Base-by-base conservation (phyloP, 2,797 vertebrate species). In the Decapterus maruadsi region DNA sequence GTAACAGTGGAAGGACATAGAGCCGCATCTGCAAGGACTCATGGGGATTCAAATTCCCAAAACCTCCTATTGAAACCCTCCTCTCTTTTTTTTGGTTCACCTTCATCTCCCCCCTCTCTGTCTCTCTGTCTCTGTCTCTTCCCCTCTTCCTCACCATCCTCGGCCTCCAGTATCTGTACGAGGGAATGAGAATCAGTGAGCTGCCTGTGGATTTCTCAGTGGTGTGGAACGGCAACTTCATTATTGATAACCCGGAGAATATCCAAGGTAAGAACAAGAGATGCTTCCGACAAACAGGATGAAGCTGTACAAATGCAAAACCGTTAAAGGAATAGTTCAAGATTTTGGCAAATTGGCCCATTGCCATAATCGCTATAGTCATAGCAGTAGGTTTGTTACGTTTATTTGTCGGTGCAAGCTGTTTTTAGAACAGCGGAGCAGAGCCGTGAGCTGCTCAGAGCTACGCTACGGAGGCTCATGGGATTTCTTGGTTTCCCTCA, bases 151-250 rank as follows among this genome's bases (percentile, higher is more conserved):
- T 56, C 67, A 2, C 68, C 68, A 46, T 70, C 59, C 53, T 61
- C 17, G 67, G 55, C 63, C 72, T 90, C 56, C 75, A 99, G 98
- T 99, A 99, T 90, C 92, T 96, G 65, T 99, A 99, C 0, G 98
- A 99, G 0, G 97, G 97, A 50, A 97, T 96, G 96, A 98, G 97
- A 87, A 96, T 98, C 89, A 99, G 97, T 81, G 97, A 97, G 93
- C 89, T 99, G 80, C 96, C 97, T 0, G 97, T 99, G 92, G 97
- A 99, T 92, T 99, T 99, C 55, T 98, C 98, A 0, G 98, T 99
- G 85, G 97, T 99, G 56, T 99, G 98, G 98, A 99, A 99, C 0
- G 98, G 98, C 79, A 99, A 99, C 91, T 99, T 99, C 58, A 96
- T 99, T 79, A 99, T 99, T 12, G 98, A 99, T 93, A 99, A 99